phyloP scores from a whole-genome alignment of 2,888 invertebrate species.

The Plebejus argus region DNA sequence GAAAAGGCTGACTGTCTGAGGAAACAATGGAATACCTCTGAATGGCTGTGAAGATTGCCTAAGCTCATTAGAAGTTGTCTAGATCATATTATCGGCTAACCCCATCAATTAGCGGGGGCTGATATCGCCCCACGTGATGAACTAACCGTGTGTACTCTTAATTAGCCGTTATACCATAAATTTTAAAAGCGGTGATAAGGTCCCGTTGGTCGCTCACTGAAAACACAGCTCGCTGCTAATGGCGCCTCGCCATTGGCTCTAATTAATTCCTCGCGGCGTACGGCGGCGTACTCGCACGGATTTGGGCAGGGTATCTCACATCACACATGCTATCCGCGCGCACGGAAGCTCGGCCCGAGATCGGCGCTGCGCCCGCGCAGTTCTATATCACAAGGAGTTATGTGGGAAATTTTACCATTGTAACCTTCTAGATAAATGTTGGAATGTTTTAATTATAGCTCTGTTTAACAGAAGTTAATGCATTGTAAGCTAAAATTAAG shows the following conservation, averaged over 20 bases:
- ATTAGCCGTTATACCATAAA: conserved; percentile 75
- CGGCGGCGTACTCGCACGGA: conserved; percentile 46
- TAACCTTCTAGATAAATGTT: background rate
- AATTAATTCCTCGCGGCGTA: conserved; percentile 63
- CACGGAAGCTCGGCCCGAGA: conserved; percentile 32
- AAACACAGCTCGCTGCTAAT: conserved; percentile 59
- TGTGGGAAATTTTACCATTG: conserved; percentile 24
- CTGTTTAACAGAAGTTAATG: background rate
- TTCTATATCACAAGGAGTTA: conserved; percentile 22
- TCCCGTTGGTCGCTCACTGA: conserved; percentile 63
- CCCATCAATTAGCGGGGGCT: conserved; percentile 65
- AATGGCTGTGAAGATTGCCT: conserved; percentile 48
- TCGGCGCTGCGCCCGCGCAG: conserved; percentile 32
- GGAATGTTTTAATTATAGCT: conserved; percentile 1
- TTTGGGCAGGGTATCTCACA: conserved; percentile 43
- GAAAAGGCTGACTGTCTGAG: background rate
- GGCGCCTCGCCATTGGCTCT: conserved; percentile 63
- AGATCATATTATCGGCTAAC: conserved; percentile 66
- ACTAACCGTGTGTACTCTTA: conserved; percentile 67
- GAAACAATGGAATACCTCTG: conserved; percentile 1
- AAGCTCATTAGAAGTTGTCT: conserved; percentile 65
- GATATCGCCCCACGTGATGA: conserved; percentile 68
- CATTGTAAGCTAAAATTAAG: background rate
- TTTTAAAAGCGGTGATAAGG: conserved; percentile 73
- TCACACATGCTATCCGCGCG: conserved; percentile 37